phyloP scores from a whole-genome alignment of 1,140 invertebrate genomes.

The Chironomus tepperi region DNA sequence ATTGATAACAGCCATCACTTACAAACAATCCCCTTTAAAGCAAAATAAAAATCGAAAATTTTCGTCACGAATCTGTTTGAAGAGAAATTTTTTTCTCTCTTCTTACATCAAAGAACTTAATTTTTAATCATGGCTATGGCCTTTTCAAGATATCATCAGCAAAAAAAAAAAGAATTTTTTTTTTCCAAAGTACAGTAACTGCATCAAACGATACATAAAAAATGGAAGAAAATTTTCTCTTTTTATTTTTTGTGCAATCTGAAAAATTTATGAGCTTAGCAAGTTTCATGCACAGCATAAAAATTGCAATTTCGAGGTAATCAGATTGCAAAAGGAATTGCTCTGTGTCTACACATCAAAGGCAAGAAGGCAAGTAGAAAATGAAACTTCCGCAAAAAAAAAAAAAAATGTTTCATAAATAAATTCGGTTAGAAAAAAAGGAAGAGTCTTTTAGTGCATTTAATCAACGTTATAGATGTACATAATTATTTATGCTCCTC shows the following conservation, averaged over 20 bases:
- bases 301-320: slow-evolving; percentile 7
- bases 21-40: background rate
- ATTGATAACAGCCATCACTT: too few relatives aligned
- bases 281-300: slow-evolving; percentile 2
- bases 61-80: background rate
- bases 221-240: background rate
- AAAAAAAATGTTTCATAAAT: background rate
- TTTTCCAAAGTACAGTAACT: background rate
- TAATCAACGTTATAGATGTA: background rate
- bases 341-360: too few relatives aligned
- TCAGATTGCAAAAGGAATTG: slow-evolving; percentile 1
- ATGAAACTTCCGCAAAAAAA: background rate
- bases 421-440: background rate
- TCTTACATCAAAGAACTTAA: slow-evolving; percentile 13
- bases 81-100: background rate
- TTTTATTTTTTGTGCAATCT: background rate
- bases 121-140: background rate
- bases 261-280: slow-evolving; percentile 21
- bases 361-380: background rate
- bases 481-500: too few relatives aligned
- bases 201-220: background rate
- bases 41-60: background rate
- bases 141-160: background rate
- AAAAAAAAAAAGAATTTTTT: too few relatives aligned
- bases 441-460: background rate